Evolutionary conservation across 1,140 invertebrate species (phyloP).

Genomic region (Drepana arcuata): DNA sequence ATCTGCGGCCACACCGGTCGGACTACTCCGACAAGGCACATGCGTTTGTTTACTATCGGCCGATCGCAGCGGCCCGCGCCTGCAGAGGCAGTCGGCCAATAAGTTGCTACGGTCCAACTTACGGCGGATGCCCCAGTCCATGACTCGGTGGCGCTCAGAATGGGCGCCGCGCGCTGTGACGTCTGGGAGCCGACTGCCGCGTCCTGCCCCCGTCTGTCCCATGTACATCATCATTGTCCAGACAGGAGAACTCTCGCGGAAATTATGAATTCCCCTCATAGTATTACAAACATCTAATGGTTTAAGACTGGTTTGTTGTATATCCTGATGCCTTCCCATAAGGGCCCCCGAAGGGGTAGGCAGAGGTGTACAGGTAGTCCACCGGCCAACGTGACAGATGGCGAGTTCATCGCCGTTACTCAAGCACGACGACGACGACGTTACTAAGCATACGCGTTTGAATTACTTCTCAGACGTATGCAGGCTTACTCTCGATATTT

Average conservation of each 20-base stretch:
- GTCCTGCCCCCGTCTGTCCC: constrained; percentile 46
- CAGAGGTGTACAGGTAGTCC: no score
- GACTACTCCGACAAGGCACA: constrained; percentile 53
- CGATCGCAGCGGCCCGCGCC: constrained; percentile 31
- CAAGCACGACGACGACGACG: no score
- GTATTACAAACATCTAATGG: neutral
- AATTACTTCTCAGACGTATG: no score
- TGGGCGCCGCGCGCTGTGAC: constrained; percentile 47
- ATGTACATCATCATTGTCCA: constrained; percentile 30
- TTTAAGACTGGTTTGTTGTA: no score
- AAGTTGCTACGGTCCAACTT: constrained; percentile 63
- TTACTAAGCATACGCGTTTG: no score
- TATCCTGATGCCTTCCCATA: no score
- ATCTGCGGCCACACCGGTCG: constrained; percentile 60
- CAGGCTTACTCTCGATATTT: no score
- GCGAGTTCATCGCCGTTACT: no score
- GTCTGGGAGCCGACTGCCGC: constrained; percentile 58
- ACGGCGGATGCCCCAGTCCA: constrained; percentile 88
- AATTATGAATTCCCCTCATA: neutral
- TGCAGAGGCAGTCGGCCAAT: constrained; percentile 23
- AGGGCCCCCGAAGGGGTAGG: no score
- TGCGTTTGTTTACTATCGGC: constrained; percentile 69
- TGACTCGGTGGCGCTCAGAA: constrained; percentile 44
- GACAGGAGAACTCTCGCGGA: constrained; percentile 8
- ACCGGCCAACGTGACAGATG: no score